Evolutionary conservation across 2,888 invertebrate species (phyloP), one percentile per base, ranked within the genome.

Genomic region (Lasioglossum malachurum): DNA sequence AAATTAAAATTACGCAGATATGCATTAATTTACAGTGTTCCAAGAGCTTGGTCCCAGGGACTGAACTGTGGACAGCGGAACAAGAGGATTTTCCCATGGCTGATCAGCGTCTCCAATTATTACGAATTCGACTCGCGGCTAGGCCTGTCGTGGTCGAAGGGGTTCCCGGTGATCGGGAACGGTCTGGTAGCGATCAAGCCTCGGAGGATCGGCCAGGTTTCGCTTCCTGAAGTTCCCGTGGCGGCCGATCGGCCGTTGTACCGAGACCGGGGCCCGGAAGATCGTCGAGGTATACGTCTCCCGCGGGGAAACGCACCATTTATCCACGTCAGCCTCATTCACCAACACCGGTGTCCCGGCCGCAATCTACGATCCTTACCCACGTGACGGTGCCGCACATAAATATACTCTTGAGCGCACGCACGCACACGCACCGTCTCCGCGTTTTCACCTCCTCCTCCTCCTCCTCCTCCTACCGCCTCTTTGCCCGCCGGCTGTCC

Each of bases 241-340:
- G 77, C 35, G 87, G 71, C 83, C 87, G 89, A 89, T 90, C 88
- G 89, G 85, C 85, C 87, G 92, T 88, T 87, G 88, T 79, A 88
- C 84, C 83, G 84, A 82, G 89, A 67, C 87, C 83, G 81, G 74
- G 91, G 90, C 92, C 93, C 93, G 94, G 92, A 94, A 94, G 93
- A 93, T 93, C 91, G 89, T 87, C 91, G 91, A 53, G 90, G 91
- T 90, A 89, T 89, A 88, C 93, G 93, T 93, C 94, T 93, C 91
- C 91, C 91, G 94, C 92, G 92, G 92, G 93, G 93, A 93, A 93
- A 93, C 92, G 92, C 91, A 92, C 93, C 94, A 94, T 94, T 94
- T 94, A 94, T 94, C 94, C 93, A 94, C 93, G 94, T 94, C 94
- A 94, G 92, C 93, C 94, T 93, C 94, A 93, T 94, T 94, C 94